Base-by-base conservation (phyloP, 2,888 invertebrate species). In the Polydrusus tereticollis region DNA sequence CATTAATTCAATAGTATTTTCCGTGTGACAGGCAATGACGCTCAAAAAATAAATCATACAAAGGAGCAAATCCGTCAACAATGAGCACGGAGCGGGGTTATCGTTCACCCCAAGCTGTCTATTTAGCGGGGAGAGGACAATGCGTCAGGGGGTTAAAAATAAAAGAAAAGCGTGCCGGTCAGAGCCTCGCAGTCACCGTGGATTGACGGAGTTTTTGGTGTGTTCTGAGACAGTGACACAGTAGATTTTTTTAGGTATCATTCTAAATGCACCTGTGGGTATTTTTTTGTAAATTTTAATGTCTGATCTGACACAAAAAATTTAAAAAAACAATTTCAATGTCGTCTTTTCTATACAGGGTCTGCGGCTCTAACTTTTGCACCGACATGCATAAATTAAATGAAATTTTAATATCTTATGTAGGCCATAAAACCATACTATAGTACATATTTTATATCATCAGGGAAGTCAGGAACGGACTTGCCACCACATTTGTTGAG, bases 111-210 rank as follows among this genome's bases (percentile, higher is more conserved):
- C 41, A 68, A 52, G 55, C 72, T 72, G 72, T 75, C 74, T 72
- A 75, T 75, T 75, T 72, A 75, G 74, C 74, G 72, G 74, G 74
- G 74, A 63, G 50, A 23, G 55, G 66, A 75, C 69, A 72, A 69
- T 69, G 41, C 43, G 59, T 38, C 26, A 47, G 58, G 67, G 74
- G 74, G 72, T 59, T 75, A 23, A 72, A 67, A 66, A 69, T 69
- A 64, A 71, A 71, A 59, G 60, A 69, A 72, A 62, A 72, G 72
- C 74, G 73, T 73, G 74, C 72, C 67, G 65, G 68, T 68, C 68
- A 68, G 29, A 21, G 58, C 50, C 23, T 23, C 67, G 36, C 43
- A 41, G 60, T 58, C 64, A 58, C 36, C 23, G 47, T 45, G 26
- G 60, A 69, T 29, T 70, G 50, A 57, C 63, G 57, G 57, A 64